These are phyloP conservation scores for Salminus brasiliensis DNA, from an alignment of 2,113 vertebrate genomes.

Conservation along the genomic window DNA sequence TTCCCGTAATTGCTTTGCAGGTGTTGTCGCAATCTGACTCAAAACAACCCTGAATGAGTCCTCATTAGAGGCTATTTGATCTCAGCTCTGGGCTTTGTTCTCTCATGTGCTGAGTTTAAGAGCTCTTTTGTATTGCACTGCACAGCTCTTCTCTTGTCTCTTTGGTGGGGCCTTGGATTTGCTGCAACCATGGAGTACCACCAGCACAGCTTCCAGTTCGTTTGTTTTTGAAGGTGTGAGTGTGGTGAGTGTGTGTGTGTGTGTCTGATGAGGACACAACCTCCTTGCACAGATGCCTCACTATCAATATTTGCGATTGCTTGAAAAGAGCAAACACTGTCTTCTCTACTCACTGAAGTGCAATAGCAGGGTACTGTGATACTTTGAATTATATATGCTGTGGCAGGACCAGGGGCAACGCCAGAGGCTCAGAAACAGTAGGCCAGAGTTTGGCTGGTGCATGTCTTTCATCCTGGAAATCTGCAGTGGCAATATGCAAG, in stretches of 20 bases:
- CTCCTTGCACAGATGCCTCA: conserved; percentile 23
- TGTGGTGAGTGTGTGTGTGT: background rate
- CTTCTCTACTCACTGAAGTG: conserved; percentile 24
- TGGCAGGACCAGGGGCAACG: conserved; percentile 34
- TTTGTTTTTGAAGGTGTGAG: background rate
- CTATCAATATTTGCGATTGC: conserved; percentile 36
- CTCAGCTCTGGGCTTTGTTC: conserved; percentile 42
- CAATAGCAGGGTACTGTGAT: background rate
- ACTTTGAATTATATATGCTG: background rate
- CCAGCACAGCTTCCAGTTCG: background rate
- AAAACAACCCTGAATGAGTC: conserved; percentile 43
- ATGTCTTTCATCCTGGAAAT: background rate
- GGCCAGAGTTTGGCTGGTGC: background rate
- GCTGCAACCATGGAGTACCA: background rate
- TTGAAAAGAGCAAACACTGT: conserved; percentile 32
- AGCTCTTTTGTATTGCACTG: conserved; percentile 22
- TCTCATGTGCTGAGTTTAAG: conserved; percentile 27
- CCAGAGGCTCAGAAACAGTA: conserved; percentile 33
- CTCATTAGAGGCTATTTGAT: conserved; percentile 53
- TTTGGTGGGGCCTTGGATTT: background rate
- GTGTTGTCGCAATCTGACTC: conserved; percentile 49
- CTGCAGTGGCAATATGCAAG: conserved; percentile 4
- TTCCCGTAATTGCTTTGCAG: conserved; percentile 53
- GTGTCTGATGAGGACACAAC: conserved; percentile 20
- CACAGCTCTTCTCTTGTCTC: background rate